phyloP scores from a whole-genome alignment of 2,888 invertebrate genomes.

The Leucoma salicis region DNA sequence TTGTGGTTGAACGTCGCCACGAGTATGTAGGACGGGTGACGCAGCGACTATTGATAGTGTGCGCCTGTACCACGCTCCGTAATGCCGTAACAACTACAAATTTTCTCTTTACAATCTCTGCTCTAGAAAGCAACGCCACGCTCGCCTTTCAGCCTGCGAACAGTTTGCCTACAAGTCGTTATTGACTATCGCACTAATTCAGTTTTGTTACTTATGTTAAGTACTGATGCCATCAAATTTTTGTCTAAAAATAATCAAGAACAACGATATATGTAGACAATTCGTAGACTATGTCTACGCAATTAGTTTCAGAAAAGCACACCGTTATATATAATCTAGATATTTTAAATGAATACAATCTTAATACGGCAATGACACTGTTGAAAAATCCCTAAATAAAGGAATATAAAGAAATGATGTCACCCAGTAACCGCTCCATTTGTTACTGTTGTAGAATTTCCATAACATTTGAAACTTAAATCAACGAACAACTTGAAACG shows the following conservation, averaged over 20 bases:
- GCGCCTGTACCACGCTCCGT: constrained; percentile 17
- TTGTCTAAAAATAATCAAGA: neutral
- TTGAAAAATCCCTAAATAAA: neutral
- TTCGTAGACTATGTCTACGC: constrained; percentile 25
- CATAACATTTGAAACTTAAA: constrained; percentile 1
- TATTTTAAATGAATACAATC: neutral
- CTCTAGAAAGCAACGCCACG: constrained; percentile 40
- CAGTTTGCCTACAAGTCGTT: constrained; percentile 26
- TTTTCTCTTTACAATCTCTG: constrained; percentile 39
- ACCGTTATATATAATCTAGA: neutral
- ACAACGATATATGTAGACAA: constrained; percentile 11
- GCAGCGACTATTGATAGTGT: constrained; percentile 68
- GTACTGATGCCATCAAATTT: neutral
- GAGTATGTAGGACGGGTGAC: constrained; percentile 68
- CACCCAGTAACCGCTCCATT: neutral
- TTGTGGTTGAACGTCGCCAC: constrained; percentile 48
- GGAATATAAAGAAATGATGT: neutral
- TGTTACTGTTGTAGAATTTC: neutral
- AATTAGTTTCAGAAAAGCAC: neutral
- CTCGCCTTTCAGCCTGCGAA: constrained; percentile 30
- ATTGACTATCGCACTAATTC: constrained; percentile 27
- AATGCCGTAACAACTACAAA: constrained; percentile 29
- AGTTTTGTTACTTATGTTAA: constrained; percentile 15
- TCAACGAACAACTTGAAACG: neutral
- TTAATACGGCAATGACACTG: neutral